Conservation (phyloP, 2,113 vertebrate species). For the Paracanthobrama guichenoti region DNA sequence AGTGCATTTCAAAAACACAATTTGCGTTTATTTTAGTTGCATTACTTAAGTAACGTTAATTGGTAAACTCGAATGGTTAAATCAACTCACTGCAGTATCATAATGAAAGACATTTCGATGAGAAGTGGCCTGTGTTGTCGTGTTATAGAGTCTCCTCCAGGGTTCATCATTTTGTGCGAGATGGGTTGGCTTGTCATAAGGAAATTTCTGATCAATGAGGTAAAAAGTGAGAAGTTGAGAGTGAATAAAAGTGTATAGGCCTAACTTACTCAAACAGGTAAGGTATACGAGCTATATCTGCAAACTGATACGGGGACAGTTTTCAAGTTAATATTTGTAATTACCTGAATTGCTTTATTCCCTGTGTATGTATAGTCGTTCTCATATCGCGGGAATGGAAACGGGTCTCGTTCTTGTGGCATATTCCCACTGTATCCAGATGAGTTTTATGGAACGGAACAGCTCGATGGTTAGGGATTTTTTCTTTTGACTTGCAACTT, state of each 20-base stretch:
- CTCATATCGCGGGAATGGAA: constrained; percentile 65
- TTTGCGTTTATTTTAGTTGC: neutral
- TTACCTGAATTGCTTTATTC: constrained; percentile 68
- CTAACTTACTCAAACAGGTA: neutral
- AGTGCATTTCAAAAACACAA: neutral
- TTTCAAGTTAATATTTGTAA: neutral
- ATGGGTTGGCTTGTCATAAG: constrained; percentile 65
- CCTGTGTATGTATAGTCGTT: constrained; percentile 67
- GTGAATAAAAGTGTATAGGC: neutral
- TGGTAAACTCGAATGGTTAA: too few species aligned
- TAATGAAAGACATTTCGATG: constrained; percentile 58
- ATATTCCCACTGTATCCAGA: constrained; percentile 56
- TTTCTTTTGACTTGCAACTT: neutral
- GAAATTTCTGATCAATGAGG: constrained; percentile 64
- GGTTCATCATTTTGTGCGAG: constrained; percentile 79
- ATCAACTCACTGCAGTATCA: constrained; percentile 68
- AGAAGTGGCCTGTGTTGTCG: constrained; percentile 70
- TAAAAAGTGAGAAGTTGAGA: neutral
- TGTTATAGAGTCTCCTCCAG: constrained; percentile 76
- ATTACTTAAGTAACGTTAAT: too few species aligned
- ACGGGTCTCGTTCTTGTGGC: constrained; percentile 71
- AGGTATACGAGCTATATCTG: neutral
- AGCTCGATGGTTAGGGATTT: neutral
- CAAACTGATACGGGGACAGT: neutral
- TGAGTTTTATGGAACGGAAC: neutral